phyloP scores from a whole-genome alignment of 2,113 vertebrate genomes.

The Rhinichthys klamathensis region DNA sequence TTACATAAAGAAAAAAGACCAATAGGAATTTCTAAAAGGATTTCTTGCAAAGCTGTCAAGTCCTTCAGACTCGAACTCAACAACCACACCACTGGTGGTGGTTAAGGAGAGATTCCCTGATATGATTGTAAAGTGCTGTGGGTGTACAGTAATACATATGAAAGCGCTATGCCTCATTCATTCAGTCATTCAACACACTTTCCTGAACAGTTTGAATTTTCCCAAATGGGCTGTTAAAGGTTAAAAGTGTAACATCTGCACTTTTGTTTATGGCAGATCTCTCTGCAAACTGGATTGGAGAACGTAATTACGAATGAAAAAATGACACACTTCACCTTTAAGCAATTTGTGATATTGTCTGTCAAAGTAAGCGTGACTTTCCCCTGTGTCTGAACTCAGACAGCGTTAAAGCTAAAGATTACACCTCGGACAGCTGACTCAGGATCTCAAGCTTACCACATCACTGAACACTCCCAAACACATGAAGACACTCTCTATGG shows the following conservation, averaged over 20 bases:
- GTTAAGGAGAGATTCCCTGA: no score
- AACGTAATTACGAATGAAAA: not conserved
- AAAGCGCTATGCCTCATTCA: no score
- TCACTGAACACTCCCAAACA: not conserved
- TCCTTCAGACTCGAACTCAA: no score
- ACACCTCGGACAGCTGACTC: conserved; percentile 40
- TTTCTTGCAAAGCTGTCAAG: not conserved
- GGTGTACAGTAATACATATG: no score
- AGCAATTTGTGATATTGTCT: not conserved
- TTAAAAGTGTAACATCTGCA: no score
- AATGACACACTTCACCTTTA: not conserved
- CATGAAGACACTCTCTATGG: not conserved
- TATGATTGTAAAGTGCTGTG: no score
- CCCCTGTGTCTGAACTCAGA: not conserved
- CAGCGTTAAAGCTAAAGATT: conserved; percentile 34
- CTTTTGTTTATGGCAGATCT: no score
- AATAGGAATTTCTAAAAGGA: not conserved
- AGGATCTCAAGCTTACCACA: conserved; percentile 18
- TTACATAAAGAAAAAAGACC: not conserved
- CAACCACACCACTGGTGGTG: no score
- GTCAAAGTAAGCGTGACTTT: not conserved
- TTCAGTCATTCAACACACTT: no score
- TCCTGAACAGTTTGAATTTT: no score
- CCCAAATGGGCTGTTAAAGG: no score
- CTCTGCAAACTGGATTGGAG: no score